Evolutionary conservation across 2,797 vertebrate genomes (phyloP).

Genomic region (Acipenser oxyrinchus): DNA sequence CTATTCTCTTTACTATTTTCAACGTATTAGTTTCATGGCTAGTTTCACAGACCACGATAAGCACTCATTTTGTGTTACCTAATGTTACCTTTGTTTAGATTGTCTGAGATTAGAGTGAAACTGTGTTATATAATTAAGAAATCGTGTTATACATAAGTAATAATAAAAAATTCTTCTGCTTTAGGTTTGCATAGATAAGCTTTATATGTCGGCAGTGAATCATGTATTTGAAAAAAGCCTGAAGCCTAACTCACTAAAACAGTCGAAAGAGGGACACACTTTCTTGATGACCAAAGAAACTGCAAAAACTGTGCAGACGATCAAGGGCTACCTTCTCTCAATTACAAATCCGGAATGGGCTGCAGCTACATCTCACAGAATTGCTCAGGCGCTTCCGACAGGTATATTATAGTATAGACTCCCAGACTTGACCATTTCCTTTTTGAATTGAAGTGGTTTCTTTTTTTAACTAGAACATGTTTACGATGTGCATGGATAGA

Average conservation of each 20-base stretch:
- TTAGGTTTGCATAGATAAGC: conserved; percentile 79
- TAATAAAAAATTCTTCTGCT: background rate
- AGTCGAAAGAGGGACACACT: conserved; percentile 44
- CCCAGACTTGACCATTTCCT: background rate
- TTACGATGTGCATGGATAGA: background rate
- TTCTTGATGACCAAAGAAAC: conserved; percentile 58
- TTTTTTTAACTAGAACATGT: background rate
- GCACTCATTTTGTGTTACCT: too few relatives aligned
- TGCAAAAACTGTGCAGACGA: conserved; percentile 57
- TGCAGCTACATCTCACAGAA: conserved; percentile 76
- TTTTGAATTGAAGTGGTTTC: background rate
- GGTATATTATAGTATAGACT: conserved; percentile 48
- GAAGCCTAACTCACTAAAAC: conserved; percentile 73
- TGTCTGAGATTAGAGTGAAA: too few relatives aligned
- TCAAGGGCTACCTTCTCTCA: conserved; percentile 76
- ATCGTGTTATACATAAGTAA: background rate
- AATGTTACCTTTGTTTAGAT: too few relatives aligned
- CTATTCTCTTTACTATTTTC: too few relatives aligned
- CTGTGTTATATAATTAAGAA: too few relatives aligned
- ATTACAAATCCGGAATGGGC: conserved; percentile 86
- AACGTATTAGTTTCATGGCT: too few relatives aligned
- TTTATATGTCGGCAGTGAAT: conserved; percentile 78
- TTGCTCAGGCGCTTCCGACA: conserved; percentile 82
- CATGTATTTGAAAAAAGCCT: conserved; percentile 79
- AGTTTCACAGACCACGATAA: too few relatives aligned